phyloP scores from a whole-genome alignment of 2,888 invertebrate genomes.

The Drosophila heteroneura region DNA sequence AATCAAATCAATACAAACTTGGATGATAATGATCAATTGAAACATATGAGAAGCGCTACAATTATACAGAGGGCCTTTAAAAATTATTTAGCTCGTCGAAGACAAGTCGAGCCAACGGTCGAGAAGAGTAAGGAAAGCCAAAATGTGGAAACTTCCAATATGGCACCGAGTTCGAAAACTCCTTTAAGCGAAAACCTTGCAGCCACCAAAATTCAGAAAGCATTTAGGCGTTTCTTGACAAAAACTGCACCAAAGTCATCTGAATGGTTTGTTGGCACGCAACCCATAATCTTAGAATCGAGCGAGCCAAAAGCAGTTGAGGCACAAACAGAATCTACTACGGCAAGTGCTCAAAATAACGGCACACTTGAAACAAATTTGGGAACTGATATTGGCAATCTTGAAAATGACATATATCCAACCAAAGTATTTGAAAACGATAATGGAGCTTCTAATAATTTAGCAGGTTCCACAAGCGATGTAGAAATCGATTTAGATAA shows the following conservation, averaged over 20 bases:
- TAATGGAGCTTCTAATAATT: slow-evolving; percentile 61
- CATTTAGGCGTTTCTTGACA: slow-evolving; percentile 23
- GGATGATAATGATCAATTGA: not conserved
- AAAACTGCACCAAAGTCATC: not conserved
- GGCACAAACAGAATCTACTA: slow-evolving; percentile 25
- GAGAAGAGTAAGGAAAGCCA: not conserved
- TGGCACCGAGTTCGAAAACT: not conserved
- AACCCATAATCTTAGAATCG: slow-evolving; percentile 47
- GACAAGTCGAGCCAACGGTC: not conserved
- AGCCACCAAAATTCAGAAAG: slow-evolving; percentile 52
- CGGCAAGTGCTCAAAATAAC: slow-evolving; percentile 62
- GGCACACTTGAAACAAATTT: slow-evolving; percentile 61
- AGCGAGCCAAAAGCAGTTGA: slow-evolving; percentile 21
- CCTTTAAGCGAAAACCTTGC: slow-evolving; percentile 15
- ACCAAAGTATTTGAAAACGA: slow-evolving; percentile 42
- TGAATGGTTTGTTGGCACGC: slow-evolving; percentile 60
- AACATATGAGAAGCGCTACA: slow-evolving; percentile 17
- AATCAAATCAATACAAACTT: not conserved
- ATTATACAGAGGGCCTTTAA: slow-evolving; percentile 33
- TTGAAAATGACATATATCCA: slow-evolving; percentile 36
- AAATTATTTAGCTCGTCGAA: slow-evolving; percentile 7
- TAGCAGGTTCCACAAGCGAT: slow-evolving; percentile 56
- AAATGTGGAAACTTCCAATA: not conserved
- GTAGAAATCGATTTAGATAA: slow-evolving; percentile 24
- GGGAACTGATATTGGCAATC: slow-evolving; percentile 54